phyloP scores from a whole-genome alignment of 2,797 vertebrate species.

The Gila robusta region DNA sequence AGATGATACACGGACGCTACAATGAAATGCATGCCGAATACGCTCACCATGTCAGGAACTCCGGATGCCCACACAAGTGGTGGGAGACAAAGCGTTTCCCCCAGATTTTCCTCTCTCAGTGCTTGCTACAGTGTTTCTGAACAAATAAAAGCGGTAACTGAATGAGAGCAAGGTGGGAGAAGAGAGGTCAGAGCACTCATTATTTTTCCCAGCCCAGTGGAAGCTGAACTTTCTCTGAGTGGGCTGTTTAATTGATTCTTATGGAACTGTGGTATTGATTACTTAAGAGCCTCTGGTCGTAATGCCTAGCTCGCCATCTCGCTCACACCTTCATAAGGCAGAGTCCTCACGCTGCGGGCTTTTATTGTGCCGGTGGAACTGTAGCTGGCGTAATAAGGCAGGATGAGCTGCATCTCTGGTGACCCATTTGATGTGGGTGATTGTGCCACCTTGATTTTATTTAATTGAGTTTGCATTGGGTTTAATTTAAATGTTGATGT shows the following conservation, averaged over 20 bases:
- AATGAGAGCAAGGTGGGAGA: conserved; percentile 62
- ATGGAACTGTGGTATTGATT: conserved; percentile 80
- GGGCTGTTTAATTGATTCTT: conserved; percentile 87
- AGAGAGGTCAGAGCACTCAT: conserved; percentile 66
- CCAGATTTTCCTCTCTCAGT: conserved; percentile 5
- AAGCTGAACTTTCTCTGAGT: conserved; percentile 70
- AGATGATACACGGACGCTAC: conserved; percentile 45
- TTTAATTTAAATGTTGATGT: conserved; percentile 82
- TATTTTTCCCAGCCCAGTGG: conserved; percentile 68
- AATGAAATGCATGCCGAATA: conserved; percentile 21
- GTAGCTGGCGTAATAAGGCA: conserved; percentile 35
- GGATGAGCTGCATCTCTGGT: conserved; percentile 51
- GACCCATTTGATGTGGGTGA: conserved; percentile 61
- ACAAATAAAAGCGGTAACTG: conserved; percentile 64
- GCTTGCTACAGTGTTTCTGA: conserved; percentile 47
- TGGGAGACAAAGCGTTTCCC: conserved; percentile 39
- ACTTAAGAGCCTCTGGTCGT: conserved; percentile 86
- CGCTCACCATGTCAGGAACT: not conserved
- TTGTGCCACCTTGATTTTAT: conserved; percentile 69
- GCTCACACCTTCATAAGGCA: conserved; percentile 73
- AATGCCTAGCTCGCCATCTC: conserved; percentile 73
- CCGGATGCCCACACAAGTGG: not conserved
- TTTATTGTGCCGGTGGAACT: conserved; percentile 47
- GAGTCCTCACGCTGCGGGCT: conserved; percentile 68
- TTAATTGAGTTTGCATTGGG: conserved; percentile 79